phyloP scores from a whole-genome alignment of 2,113 vertebrate species.

The Cygnus buccinator region DNA sequence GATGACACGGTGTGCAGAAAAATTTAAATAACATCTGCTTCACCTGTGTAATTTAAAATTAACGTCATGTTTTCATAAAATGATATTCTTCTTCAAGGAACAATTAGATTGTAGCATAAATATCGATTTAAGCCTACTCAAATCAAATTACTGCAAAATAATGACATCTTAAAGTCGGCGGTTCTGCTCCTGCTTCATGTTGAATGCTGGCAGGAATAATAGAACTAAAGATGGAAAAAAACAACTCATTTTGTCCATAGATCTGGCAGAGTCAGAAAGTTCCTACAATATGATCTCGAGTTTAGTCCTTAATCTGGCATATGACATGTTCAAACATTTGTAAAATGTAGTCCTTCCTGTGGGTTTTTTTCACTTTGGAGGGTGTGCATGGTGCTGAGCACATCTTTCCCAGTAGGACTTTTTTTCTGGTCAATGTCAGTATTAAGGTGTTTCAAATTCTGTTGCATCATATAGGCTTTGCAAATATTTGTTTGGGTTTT shows the following conservation, averaged over 20 bases:
- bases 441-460: background rate
- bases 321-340: background rate
- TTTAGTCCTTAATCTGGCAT: background rate
- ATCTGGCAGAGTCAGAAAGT: background rate
- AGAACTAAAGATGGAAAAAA: conserved; percentile 19
- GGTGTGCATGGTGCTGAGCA: background rate
- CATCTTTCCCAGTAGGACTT: background rate
- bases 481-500: background rate
- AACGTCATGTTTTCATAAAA: background rate
- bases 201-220: conserved; percentile 3
- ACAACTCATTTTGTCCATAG: background rate
- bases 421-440: background rate
- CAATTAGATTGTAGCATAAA: background rate
- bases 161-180: background rate
- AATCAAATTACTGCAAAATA: conserved; percentile 45
- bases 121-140: conserved; percentile 13
- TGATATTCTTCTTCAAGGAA: background rate
- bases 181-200: background rate
- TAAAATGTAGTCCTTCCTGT: background rate
- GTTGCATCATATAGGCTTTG: background rate
- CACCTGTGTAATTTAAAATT: conserved; percentile 10
- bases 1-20: background rate
- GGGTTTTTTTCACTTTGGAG: background rate
- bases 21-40: conserved; percentile 14
- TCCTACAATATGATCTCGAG: background rate